Evolutionary conservation across 1,140 invertebrate genomes (phyloP).

Genomic region (Nephotettix cincticeps): DNA sequence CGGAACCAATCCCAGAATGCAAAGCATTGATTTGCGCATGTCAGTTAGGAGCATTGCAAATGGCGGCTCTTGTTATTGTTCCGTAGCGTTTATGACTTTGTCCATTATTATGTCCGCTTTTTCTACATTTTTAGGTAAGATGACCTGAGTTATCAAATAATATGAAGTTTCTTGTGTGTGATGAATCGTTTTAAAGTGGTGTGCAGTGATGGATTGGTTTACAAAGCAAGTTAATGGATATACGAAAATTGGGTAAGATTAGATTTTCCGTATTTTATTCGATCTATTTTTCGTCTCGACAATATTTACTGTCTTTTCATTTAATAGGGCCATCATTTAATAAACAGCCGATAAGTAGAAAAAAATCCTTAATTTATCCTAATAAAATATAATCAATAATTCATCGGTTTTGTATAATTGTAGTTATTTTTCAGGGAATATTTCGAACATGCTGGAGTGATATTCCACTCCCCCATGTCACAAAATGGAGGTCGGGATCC

Average conservation of each 20-base stretch:
- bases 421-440: conserved; percentile 46
- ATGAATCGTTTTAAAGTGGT: conserved; percentile 29
- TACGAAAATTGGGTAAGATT: conserved; percentile 31
- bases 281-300: conserved; percentile 21
- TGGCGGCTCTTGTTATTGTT: conserved; percentile 77
- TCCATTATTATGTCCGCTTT: conserved; percentile 51
- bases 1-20: conserved; percentile 47
- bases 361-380: neutral
- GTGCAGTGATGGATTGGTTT: conserved; percentile 21
- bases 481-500: conserved; percentile 55
- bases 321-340: neutral
- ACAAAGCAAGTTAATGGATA: conserved; percentile 29
- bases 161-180: conserved; percentile 28
- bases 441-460: conserved; percentile 52
- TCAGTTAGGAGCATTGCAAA: conserved; percentile 68
- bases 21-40: conserved; percentile 62
- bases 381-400: no score
- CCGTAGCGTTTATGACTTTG: conserved; percentile 58
- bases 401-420: neutral
- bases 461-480: conserved; percentile 57
- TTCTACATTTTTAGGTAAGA: conserved; percentile 45
- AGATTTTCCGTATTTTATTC: conserved; percentile 30
- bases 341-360: neutral
- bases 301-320: neutral
- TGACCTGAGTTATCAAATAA: conserved; percentile 27